Evolutionary conservation across 2,113 vertebrate species (phyloP).

Genomic region (Cervus canadensis): DNA sequence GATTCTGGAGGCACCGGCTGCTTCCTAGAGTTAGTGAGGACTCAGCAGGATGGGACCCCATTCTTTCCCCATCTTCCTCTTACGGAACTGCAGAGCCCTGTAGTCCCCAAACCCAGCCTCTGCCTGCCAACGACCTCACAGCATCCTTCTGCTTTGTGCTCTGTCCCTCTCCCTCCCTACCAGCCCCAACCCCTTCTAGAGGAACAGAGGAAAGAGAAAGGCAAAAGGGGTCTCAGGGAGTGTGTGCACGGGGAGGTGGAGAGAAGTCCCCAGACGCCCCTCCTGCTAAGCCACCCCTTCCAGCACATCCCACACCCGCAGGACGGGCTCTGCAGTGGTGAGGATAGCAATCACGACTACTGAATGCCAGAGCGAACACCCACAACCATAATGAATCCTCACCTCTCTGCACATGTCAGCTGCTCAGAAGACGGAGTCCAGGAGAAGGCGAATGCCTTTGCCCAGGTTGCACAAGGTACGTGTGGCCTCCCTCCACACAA

Average conservation of each 20-base stretch:
- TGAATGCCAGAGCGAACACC: not conserved
- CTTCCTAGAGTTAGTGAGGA: not conserved
- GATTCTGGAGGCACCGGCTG: not conserved
- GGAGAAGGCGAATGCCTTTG: not conserved
- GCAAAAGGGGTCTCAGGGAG: not conserved
- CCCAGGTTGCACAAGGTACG: not conserved
- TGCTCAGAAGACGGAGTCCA: not conserved
- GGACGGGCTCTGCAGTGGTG: rapidly evolving
- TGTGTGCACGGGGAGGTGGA: rapidly evolving
- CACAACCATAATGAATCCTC: not conserved
- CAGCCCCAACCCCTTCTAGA: not conserved
- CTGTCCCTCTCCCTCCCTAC: not conserved
- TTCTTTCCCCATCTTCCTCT: not conserved
- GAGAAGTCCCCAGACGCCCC: not conserved
- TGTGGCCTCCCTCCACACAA: not conserved
- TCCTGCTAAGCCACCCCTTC: not conserved
- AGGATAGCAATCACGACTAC: not conserved
- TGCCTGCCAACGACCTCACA: not conserved
- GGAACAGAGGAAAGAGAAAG: not conserved
- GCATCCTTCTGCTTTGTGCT: too few species aligned
- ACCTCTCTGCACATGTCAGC: not conserved
- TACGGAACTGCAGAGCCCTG: not conserved
- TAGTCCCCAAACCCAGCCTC: not conserved
- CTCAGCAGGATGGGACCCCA: not conserved
- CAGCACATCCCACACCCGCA: not conserved